These are phyloP conservation scores for Aspidiotus destructor DNA, from an alignment of 2,888 invertebrate species.

Conservation along the genomic window DNA sequence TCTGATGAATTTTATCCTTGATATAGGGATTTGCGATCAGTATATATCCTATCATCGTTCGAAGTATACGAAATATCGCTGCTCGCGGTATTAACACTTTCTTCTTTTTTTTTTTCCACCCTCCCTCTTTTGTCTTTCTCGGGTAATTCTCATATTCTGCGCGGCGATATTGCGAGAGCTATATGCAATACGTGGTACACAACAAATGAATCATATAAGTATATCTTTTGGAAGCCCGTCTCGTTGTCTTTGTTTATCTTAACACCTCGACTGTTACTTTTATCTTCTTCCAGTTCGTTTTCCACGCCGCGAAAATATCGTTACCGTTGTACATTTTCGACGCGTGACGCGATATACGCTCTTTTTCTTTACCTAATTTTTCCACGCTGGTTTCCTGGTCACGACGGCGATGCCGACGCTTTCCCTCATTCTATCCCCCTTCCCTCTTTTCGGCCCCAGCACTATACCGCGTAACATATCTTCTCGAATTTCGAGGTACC, in stretches of 20 bases:
- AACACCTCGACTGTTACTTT: conserved; percentile 15
- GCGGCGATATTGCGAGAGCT: too few species aligned
- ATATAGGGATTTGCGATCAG: not conserved
- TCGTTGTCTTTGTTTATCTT: not conserved
- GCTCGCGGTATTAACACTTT: not conserved
- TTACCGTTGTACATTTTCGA: not conserved
- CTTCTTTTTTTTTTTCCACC: not conserved
- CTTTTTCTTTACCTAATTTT: too few species aligned
- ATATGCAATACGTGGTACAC: not conserved
- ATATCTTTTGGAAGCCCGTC: not conserved
- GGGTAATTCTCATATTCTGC: too few species aligned
- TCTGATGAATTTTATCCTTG: not conserved
- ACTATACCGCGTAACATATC: not conserved
- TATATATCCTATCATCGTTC: not conserved
- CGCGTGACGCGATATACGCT: too few species aligned
- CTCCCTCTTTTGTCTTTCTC: not conserved
- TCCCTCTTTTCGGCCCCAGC: not conserved
- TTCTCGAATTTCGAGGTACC: conserved; percentile 18
- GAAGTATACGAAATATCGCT: not conserved
- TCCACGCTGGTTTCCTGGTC: too few species aligned
- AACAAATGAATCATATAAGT: not conserved
- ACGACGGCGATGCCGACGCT: too few species aligned
- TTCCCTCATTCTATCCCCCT: too few species aligned
- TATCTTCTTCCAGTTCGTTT: conserved; percentile 23
- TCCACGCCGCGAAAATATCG: conserved; percentile 3